Evolutionary conservation across 2,888 invertebrate species (phyloP).

Genomic region (Stenodema calcarata): DNA sequence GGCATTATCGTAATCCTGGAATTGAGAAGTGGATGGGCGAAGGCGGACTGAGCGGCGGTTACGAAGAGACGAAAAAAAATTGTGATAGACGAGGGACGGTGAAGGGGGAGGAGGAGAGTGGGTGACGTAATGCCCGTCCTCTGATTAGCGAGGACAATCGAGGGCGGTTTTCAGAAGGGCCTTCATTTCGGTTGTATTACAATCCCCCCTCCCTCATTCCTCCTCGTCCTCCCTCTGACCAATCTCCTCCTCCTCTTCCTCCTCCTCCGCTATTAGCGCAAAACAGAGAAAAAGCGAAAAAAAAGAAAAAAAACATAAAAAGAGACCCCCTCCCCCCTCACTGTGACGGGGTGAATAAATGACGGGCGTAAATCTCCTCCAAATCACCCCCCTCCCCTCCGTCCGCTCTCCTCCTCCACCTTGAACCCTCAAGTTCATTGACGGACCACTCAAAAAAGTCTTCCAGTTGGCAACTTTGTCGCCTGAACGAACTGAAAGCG

Average conservation of each 20-base stretch:
- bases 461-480: too few relatives aligned
- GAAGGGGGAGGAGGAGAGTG: too few relatives aligned
- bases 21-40: constrained; percentile 17
- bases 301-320: too few relatives aligned
- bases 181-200: constrained; percentile 32
- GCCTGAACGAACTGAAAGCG: too few relatives aligned
- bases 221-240: not conserved
- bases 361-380: not conserved
- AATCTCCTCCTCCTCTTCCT: not conserved
- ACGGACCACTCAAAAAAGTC: too few relatives aligned
- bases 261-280: not conserved
- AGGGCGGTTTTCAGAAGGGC: not conserved
- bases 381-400: too few relatives aligned
- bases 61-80: not conserved
- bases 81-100: not conserved
- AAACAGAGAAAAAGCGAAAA: too few relatives aligned
- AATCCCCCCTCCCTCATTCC: not conserved
- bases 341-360: not conserved
- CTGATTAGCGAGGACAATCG: constrained; percentile 38
- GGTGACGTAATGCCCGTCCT: constrained; percentile 2
- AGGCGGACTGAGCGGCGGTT: not conserved
- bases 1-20: constrained; percentile 37
- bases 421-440: too few relatives aligned
- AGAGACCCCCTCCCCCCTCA: not conserved
- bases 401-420: too few relatives aligned